Base-by-base conservation (phyloP, 2,797 vertebrate species). In the Tarsius wallacei region DNA sequence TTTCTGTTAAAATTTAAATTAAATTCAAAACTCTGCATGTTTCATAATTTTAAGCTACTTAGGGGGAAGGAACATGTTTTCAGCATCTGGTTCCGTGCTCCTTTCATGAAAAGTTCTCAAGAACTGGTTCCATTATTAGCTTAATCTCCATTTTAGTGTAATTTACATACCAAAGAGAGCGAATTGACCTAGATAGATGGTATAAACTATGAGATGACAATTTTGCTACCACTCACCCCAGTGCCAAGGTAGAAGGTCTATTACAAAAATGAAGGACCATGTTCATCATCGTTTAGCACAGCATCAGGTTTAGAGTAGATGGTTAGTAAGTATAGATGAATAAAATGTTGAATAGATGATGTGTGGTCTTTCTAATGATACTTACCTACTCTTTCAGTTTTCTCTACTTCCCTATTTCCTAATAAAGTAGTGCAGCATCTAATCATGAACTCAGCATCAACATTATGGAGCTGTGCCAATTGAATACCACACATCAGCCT, bases 81-180 rank as follows among this genome's bases (percentile, higher is more conserved):
- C 51, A 47, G 42, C 42, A 74, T 49, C 42, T 84, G 61, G 51
- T 77, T 57, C 49, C 28, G 80, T 6, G 70, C 10, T 53, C 36
- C 63, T 80, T 59, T 96, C 55, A 74, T 63, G 64, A 55, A 78
- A 88, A 80, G 78, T 73, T 87, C 70, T 94, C 71, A 68, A 84
- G 57, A 84, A 74, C 36, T 33, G 66, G 15, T 83, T 55, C 59
- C 42, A 57, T 63, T 51, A 77, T 59, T 74, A 73, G 87, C 10
- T 94, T 87, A 53, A 84, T 87, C 91, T 74, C 31, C 82, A 42
- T n/a, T 31, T 91, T 71, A 82, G 59, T 90, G 31, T 90, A 36
- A 53, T 87, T 94, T 77, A 74, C 63, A 73, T 82, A 24, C 55
- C 28, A 61, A 49, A 73, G 86, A 51, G 59, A 91, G 33, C 33